Conservation (phyloP, 2,888 invertebrate genomes). For the Thecophora atra region DNA sequence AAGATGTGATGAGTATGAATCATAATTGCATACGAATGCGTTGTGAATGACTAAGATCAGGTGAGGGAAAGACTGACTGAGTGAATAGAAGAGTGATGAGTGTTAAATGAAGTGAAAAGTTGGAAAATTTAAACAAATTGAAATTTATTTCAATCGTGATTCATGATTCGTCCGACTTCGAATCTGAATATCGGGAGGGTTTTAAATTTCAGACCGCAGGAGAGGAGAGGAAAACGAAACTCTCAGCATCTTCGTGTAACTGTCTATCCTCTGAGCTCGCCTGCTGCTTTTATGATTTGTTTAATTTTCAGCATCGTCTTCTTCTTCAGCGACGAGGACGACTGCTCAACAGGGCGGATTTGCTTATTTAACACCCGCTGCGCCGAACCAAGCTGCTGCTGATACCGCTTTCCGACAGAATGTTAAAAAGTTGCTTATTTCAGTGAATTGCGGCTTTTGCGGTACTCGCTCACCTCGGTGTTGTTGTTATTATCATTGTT, state of each 20-base stretch:
- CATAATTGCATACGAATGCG: constrained; percentile 7
- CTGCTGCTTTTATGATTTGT: not conserved
- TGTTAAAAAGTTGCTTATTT: constrained; percentile 16
- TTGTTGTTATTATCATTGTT: not conserved
- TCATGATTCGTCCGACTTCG: not conserved
- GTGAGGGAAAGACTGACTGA: not conserved
- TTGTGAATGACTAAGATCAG: not conserved
- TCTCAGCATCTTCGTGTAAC: not conserved
- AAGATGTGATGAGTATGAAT: not conserved
- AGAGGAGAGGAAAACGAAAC: no score
- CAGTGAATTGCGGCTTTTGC: not conserved
- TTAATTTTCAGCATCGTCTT: not conserved
- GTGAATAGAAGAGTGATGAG: no score
- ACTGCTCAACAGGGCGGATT: not conserved
- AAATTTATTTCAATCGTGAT: not conserved
- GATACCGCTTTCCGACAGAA: not conserved
- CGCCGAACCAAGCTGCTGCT: not conserved
- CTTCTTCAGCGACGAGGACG: not conserved
- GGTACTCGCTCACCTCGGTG: not conserved
- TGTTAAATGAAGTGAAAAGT: not conserved
- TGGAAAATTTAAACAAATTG: not conserved
- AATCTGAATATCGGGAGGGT: no score
- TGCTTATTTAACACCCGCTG: constrained; percentile 21
- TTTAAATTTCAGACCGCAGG: no score
- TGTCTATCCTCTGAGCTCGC: not conserved